Evolutionary conservation across 2,113 vertebrate species (phyloP).

Genomic region (Tachysurus fulvidraco): DNA sequence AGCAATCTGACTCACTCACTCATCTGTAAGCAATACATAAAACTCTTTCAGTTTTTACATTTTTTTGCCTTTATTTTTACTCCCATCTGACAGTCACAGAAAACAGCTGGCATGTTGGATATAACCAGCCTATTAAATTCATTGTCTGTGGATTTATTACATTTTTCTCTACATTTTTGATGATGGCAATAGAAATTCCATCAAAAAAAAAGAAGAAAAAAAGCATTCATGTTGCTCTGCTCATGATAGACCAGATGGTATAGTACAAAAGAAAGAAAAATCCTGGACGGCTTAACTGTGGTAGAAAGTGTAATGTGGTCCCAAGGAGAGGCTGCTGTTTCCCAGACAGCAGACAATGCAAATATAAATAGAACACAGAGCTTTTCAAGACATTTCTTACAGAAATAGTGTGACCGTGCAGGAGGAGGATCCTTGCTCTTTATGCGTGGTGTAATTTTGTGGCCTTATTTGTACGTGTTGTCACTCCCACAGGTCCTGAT

Average conservation of each 20-base stretch:
- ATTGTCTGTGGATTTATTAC: not conserved
- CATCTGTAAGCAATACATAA: not conserved
- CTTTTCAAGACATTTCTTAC: not conserved
- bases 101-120: not conserved
- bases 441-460: not conserved
- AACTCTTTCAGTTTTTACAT: not conserved
- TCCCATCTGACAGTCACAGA: not conserved
- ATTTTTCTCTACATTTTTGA: not conserved
- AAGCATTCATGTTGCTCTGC: not conserved
- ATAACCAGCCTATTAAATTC: not conserved
- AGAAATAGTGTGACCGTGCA: not conserved
- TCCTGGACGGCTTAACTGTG: not conserved
- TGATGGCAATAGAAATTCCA: not conserved
- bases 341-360: not conserved
- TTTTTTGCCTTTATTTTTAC: not conserved
- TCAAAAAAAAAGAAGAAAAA: no score
- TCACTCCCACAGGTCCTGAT: slow-evolving; percentile 82
- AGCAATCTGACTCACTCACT: not conserved
- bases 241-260: not conserved
- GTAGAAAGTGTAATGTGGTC: not conserved
- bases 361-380: not conserved
- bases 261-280: not conserved
- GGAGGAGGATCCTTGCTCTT: not conserved
- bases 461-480: not conserved
- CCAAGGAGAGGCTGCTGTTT: not conserved